phyloP scores from a whole-genome alignment of 2,797 vertebrate genomes.

The Eulemur albifrons region DNA sequence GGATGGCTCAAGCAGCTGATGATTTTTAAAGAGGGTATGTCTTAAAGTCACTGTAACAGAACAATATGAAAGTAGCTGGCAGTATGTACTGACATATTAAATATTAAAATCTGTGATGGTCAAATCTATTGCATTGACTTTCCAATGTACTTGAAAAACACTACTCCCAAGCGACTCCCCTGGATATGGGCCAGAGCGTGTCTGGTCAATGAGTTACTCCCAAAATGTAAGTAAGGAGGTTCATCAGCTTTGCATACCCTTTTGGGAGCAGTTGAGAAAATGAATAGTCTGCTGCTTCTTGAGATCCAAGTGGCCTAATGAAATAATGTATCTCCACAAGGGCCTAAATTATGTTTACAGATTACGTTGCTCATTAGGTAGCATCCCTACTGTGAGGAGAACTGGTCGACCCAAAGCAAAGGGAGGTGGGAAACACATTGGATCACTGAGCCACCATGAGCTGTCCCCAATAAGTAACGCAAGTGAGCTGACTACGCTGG shows the following conservation, averaged over 20 bases:
- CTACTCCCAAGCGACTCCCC: neutral
- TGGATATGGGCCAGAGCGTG: neutral
- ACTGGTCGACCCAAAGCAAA: conserved; percentile 4
- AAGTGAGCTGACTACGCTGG: neutral
- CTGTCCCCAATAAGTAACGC: neutral
- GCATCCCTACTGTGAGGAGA: neutral
- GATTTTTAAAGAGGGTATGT: neutral
- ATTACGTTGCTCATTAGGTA: conserved; percentile 45
- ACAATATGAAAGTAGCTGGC: neutral
- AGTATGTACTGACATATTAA: neutral
- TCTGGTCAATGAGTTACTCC: conserved; percentile 8
- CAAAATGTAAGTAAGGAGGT: neutral
- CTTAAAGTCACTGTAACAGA: neutral
- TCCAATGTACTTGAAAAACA: neutral
- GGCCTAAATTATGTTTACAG: conserved; percentile 1
- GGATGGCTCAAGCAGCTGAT: neutral
- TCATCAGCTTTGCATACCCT: neutral
- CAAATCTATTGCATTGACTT: neutral
- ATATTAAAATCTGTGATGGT: neutral
- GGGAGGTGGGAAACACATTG: neutral
- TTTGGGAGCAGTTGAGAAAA: conserved; percentile 50
- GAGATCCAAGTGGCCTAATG: conserved; percentile 48
- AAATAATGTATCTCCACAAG: conserved; percentile 45
- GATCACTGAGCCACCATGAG: neutral
- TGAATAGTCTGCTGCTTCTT: conserved; percentile 10